A percentile compares a stretch with the other conserved stretches of the same genome.
Conservation (phyloP, 2,113 vertebrate genomes). For the Delphinus delphis region DNA sequence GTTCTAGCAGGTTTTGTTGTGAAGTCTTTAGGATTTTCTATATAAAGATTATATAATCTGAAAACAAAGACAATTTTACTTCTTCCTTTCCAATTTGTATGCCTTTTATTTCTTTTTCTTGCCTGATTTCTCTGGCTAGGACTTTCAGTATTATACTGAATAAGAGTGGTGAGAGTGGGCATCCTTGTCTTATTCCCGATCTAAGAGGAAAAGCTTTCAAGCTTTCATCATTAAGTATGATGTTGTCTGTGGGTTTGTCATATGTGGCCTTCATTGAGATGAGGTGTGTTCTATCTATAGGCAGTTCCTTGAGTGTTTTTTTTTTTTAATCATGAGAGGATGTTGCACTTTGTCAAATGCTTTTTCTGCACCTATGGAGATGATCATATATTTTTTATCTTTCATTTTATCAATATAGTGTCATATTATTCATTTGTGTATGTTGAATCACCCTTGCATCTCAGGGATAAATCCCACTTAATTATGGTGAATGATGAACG, state of each 20-base stretch:
- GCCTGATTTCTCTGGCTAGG: too few species aligned
- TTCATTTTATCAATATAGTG: background rate
- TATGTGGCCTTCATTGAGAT: background rate
- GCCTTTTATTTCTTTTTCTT: too few species aligned
- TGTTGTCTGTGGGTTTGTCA: background rate
- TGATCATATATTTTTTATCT: background rate
- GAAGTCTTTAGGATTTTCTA: background rate
- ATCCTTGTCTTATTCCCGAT: background rate
- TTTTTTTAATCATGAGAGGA: background rate
- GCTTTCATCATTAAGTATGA: background rate
- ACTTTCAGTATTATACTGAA: too few species aligned
- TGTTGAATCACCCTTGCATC: background rate
- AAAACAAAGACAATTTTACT: background rate
- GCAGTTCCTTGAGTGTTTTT: background rate
- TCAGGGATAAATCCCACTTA: background rate
- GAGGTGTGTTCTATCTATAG: background rate
- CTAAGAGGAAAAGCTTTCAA: background rate
- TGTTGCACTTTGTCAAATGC: background rate
- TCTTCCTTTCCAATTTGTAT: too few species aligned
- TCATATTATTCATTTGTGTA: background rate
- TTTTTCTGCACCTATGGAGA: background rate
- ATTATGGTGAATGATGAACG: background rate
- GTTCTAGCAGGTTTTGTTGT: background rate
- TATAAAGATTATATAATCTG: background rate
- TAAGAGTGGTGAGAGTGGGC: too few species aligned